Base-by-base conservation (phyloP, 2,888 invertebrate species). In the Sarcophaga rosellei region DNA sequence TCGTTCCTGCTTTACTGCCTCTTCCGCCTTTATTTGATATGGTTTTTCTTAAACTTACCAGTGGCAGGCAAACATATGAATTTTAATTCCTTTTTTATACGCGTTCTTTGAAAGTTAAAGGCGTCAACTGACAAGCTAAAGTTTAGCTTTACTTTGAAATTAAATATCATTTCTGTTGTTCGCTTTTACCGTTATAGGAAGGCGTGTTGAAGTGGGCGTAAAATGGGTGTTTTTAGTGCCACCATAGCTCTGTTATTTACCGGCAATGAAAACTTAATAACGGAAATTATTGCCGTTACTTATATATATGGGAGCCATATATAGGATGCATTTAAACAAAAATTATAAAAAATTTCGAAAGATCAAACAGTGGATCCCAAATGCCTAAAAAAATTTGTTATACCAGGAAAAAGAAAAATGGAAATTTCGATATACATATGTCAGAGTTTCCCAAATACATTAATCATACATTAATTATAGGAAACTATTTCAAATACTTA, bases 231-330 rank as follows among this genome's bases (percentile, higher is more conserved):
- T 66, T 23, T 57, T 21, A 61, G 20, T 78, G 78, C 15, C 68
- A 81, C 72, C 65, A 47, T 53, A 35, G 61, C 45, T 11, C 44
- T 21, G 47, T n/a, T n/a, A 23, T 62, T 68, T 72, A n/a, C 20
- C 11, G 59, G 59, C 12, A 76, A 72, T 82, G 76, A 86, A 86
- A 82, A 76, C 82, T 80, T 86, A 82, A 86, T 80, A 79, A 82
- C 68, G 72, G 79, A 74, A 82, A 85, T 85, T 82, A 53, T 53
- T 53, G 1, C 53, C 15, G 12, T 53, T 53, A 53, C 12, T 17
- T 53, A 47, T 4, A 12, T 12, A 17, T 53, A 17, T 17, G 53
- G 5, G 1, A 47, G 15, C 11, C 47, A 47, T 47, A 47, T 4
- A 47, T 15, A 47, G 47, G 15, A 47, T 35, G 35, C 35, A 35